Base-by-base conservation (phyloP, 2,797 vertebrate species). In the Momotus momota region DNA sequence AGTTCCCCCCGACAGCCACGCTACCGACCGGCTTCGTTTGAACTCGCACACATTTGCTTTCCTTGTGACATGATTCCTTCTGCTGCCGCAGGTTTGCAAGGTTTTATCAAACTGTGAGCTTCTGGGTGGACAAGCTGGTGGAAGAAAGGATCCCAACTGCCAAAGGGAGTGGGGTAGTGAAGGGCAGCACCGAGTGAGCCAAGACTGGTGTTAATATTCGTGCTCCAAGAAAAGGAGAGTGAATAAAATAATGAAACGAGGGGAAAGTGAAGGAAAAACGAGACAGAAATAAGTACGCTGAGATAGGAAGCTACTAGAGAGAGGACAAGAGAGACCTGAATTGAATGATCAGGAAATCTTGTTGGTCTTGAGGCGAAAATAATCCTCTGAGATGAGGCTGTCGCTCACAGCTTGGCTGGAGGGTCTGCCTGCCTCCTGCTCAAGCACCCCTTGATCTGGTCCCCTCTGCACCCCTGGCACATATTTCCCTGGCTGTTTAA, bases 21-120 rank as follows among this genome's bases (percentile, higher is more conserved):
- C 43, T 14, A 8, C 45, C 72, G 4, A 0, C 45, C 0, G 1
- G 2, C 8, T 35, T 46, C 6, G 0, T 7, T 0, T 26, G 49
- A 22, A 12, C 35, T 51, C 0, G 2, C 61, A 33, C 58, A 40
- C 9, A 1, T 46, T 77, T 48, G 67, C 51, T 73, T 58, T 51
- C 74, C 73, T 3, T 14, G 74, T 7, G 87, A 33, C 1, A 2
- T 0, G 20, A 38, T 38, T 58, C 78, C 40, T 27, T 26, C 55
- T 67, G 55, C 90, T 70, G 79, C 74, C 1, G 1, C 71, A 25
- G 43, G 40, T 85, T 69, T 29, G 51, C 43, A 3, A 3, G 80
- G 51, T 4, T 57, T 43, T 25, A 7, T 9, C 73, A 21, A 78
- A n/a, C 40, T 17, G 6, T 8, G 69, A 69, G 46, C 7, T 69